Percentiles rank a stretch among this genome's conserved stretches.
phyloP scores from a whole-genome alignment of 2,888 invertebrate species.

The Chorisops tibialis region DNA sequence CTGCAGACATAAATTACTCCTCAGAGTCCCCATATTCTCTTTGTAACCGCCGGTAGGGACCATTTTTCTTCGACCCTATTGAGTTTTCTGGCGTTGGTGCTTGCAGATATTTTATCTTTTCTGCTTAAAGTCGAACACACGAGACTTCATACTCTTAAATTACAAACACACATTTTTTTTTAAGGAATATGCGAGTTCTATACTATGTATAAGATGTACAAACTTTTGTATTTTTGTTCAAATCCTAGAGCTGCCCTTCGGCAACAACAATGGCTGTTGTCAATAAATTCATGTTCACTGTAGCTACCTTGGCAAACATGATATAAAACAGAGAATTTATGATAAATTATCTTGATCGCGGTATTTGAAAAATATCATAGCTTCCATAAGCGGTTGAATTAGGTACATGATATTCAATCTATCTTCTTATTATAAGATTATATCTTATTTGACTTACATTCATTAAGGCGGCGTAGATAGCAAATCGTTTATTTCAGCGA shows the following conservation, averaged over 20 bases:
- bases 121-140: not conserved
- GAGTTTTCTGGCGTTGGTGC: constrained; percentile 2
- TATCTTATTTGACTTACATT: too few species aligned
- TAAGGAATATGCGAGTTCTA: not conserved
- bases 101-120: constrained; percentile 8
- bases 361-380: not conserved
- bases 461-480: too few species aligned
- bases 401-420: too few species aligned
- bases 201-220: too few species aligned
- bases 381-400: too few species aligned
- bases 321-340: not conserved
- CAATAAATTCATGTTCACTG: not conserved
- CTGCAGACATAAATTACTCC: constrained; percentile 11
- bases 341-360: not conserved
- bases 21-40: not conserved
- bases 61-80: constrained; percentile 21
- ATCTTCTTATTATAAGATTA: too few species aligned
- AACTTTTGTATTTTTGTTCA: too few species aligned
- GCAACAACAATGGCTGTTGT: not conserved
- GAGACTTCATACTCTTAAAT: not conserved
- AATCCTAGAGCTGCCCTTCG: too few species aligned
- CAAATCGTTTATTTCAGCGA: too few species aligned
- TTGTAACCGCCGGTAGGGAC: constrained; percentile 17
- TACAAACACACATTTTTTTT: not conserved
- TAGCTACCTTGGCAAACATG: not conserved